Evolutionary conservation across 2,888 invertebrate genomes (phyloP).

Genomic region (Cosmia trapezina): DNA sequence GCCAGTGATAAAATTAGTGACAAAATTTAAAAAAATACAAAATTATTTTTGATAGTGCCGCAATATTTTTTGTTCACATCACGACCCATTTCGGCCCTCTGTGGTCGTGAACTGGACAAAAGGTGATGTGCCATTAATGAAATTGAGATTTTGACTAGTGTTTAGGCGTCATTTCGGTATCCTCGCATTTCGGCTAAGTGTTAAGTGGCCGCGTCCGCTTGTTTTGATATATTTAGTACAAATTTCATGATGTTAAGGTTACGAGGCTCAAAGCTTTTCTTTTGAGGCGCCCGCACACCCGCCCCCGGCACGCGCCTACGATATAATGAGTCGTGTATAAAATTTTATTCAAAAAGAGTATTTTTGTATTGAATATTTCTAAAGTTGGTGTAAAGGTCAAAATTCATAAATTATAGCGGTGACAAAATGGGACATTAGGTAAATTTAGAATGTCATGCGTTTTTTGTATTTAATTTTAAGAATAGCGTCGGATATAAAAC

Average conservation of each 20-base stretch:
- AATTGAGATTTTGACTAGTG: conserved; percentile 84
- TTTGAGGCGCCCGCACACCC: conserved; percentile 83
- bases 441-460: conserved; percentile 90
- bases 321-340: conserved; percentile 89
- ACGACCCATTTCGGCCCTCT: conserved; percentile 59
- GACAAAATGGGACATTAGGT: conserved; percentile 89
- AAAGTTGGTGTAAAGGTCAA: conserved; percentile 91
- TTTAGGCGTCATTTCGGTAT: conserved; percentile 90
- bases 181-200: conserved; percentile 91
- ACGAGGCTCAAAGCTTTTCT: conserved; percentile 91
- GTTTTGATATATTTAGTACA: conserved; percentile 90
- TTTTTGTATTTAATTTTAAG: conserved; percentile 91
- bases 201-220: conserved; percentile 87
- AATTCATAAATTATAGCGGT: conserved; percentile 91
- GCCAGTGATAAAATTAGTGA: conserved; percentile 89
- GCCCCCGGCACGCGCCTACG: conserved; percentile 77
- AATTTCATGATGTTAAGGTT: conserved; percentile 90
- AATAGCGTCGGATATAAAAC: conserved; percentile 91
- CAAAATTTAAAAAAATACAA: conserved; percentile 87
- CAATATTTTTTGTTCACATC: conserved; percentile 67
- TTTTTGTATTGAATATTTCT: conserved; percentile 92
- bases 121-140: conserved; percentile 70
- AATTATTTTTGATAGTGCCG: conserved; percentile 85
- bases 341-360: conserved; percentile 91
- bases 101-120: conserved; percentile 67